Evolutionary conservation across 2,113 vertebrate genomes (phyloP).

Genomic region (Lophotis ruficrista): DNA sequence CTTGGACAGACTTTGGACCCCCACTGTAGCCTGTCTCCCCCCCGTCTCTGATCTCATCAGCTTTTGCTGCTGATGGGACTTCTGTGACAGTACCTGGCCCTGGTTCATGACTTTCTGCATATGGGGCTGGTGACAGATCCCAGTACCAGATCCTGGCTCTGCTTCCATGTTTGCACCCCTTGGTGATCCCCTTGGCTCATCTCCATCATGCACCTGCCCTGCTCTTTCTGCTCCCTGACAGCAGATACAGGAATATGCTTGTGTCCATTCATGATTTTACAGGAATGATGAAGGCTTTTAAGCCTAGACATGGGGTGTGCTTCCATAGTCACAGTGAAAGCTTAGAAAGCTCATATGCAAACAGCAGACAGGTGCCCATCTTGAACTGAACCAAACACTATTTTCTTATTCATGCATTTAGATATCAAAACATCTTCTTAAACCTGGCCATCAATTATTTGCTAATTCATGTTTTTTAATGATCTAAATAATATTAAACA

Average conservation of each 20-base stretch:
- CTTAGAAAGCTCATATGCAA: not conserved
- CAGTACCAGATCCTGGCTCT: not conserved
- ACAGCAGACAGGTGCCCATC: not conserved
- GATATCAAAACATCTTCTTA: not conserved
- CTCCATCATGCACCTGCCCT: not conserved
- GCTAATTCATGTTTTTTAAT: not conserved
- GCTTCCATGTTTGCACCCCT: not conserved
- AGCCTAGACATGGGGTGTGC: not conserved
- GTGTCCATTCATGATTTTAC: not conserved
- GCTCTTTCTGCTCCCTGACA: not conserved
- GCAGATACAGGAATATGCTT: not conserved
- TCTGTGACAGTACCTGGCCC: not conserved
- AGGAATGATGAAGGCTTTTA: not conserved
- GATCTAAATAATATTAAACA: not conserved
- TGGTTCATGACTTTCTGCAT: not conserved
- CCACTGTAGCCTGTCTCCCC: not conserved
- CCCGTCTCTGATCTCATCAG: not conserved
- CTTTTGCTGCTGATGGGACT: not conserved
- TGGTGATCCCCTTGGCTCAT: rapidly evolving
- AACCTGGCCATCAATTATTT: not conserved
- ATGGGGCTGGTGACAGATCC: rapidly evolving
- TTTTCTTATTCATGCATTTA: not conserved
- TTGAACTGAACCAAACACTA: not conserved
- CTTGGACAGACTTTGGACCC: not conserved
- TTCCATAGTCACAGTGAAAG: not conserved